Percentiles rank a stretch among this genome's conserved stretches.
Evolutionary conservation across 2,113 vertebrate species (phyloP).

Genomic region (Melanerpes aurifrons): DNA sequence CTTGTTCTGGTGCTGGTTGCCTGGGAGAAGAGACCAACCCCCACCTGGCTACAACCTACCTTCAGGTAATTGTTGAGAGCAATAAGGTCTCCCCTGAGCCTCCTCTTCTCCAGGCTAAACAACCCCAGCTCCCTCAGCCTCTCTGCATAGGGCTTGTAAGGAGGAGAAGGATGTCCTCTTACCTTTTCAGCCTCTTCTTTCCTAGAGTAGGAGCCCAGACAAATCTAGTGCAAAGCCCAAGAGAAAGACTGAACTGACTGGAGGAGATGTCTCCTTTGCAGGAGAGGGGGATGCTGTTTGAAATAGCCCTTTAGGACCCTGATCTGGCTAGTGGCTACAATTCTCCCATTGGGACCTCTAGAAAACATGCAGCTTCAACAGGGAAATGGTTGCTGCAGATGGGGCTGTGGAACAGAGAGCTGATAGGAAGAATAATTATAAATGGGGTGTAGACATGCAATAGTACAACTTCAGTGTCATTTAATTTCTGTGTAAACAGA

Average conservation of each 20-base stretch:
- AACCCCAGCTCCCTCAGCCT: no score
- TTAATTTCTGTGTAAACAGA: slow-evolving; percentile 37
- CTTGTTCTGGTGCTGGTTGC: no score
- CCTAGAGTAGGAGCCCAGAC: neutral
- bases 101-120: no score
- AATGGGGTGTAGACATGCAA: neutral
- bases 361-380: neutral
- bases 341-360: neutral
- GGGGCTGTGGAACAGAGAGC: neutral
- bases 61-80: no score
- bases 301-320: neutral
- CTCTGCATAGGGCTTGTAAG: no score
- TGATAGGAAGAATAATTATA: slow-evolving; percentile 18
- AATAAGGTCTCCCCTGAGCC: no score
- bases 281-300: neutral
- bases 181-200: neutral
- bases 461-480: neutral
- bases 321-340: accelerated
- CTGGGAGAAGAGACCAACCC: no score
- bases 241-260: neutral
- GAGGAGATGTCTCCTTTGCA: neutral
- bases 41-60: no score
- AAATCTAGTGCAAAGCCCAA: neutral
- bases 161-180: neutral
- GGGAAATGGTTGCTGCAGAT: neutral